Evolutionary conservation across 2,797 vertebrate genomes (phyloP).

Genomic region (Pseudopleuronectes americanus): DNA sequence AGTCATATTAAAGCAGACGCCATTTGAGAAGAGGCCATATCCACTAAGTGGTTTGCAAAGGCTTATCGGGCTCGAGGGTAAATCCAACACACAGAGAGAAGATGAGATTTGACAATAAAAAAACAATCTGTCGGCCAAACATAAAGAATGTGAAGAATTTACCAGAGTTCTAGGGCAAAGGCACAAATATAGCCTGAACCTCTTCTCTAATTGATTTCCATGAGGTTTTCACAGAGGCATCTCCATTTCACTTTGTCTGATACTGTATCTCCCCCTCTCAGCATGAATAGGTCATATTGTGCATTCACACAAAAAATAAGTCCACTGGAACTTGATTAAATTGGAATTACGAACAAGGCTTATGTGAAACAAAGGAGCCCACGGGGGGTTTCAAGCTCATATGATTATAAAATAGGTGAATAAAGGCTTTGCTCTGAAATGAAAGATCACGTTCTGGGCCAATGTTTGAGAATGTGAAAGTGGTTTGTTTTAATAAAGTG

Average conservation of each 20-base stretch:
- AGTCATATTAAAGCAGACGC: neutral
- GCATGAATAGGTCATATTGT: slow-evolving; percentile 31
- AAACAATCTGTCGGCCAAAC: neutral
- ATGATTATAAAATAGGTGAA: slow-evolving; percentile 61
- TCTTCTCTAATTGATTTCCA: no score
- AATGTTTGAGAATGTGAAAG: slow-evolving; percentile 51
- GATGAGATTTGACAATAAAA: neutral
- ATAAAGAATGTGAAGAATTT: no score
- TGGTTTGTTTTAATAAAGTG: slow-evolving; percentile 11
- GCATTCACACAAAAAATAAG: slow-evolving; percentile 27
- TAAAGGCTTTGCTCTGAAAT: slow-evolving; percentile 55
- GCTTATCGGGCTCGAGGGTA: no score
- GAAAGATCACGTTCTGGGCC: slow-evolving; percentile 27
- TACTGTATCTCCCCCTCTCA: neutral
- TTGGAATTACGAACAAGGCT: slow-evolving; percentile 59
- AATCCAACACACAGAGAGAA: no score
- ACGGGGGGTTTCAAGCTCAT: slow-evolving; percentile 52
- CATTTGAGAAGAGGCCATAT: neutral
- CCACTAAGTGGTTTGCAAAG: neutral
- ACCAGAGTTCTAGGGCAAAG: neutral
- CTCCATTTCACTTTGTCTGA: neutral
- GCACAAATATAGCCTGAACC: neutral
- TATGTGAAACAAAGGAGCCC: slow-evolving; percentile 59
- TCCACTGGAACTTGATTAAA: slow-evolving; percentile 64
- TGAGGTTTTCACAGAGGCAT: no score